phyloP scores from a whole-genome alignment of 2,113 vertebrate species.

The Tamias sibiricus region DNA sequence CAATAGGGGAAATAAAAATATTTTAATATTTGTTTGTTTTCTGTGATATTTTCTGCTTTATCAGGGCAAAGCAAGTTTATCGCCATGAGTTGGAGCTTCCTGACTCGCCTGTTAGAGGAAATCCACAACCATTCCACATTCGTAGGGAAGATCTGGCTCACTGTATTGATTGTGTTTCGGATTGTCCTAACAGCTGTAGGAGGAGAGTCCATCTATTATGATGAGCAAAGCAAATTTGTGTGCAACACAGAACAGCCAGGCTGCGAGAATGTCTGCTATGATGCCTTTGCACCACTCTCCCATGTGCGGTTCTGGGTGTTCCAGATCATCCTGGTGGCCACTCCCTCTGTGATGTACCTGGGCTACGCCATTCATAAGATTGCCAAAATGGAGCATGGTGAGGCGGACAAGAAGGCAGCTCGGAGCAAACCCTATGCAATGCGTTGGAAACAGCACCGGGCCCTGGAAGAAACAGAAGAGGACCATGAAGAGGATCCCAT shows the following conservation, averaged over 20 bases:
- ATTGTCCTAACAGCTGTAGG: constrained; percentile 98
- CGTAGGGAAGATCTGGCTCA: constrained; percentile 99
- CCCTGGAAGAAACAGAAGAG: constrained; percentile 93
- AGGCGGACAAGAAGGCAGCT: constrained; percentile 88
- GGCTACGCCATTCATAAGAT: constrained; percentile 98
- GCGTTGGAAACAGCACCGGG: constrained; percentile 93
- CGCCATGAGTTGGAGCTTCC: constrained; percentile 99
- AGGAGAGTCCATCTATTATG: constrained; percentile 98
- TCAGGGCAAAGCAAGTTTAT: constrained; percentile 83
- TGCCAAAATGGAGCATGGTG: constrained; percentile 91
- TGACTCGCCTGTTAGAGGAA: constrained; percentile 98
- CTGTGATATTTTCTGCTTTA: constrained; percentile 64
- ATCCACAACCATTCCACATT: constrained; percentile 99
- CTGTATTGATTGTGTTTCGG: constrained; percentile 96
- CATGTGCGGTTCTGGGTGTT: constrained; percentile 99
- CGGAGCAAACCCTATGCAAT: constrained; percentile 91
- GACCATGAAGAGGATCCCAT: constrained; percentile 98
- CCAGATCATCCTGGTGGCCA: constrained; percentile 97
- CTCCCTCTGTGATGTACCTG: constrained; percentile 96
- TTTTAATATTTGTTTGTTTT: constrained; percentile 3
- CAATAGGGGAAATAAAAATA: not conserved
- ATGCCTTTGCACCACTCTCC: constrained; percentile 96
- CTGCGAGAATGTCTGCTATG: constrained; percentile 98
- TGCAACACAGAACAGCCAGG: constrained; percentile 98
- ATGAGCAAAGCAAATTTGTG: constrained; percentile 98